These are phyloP conservation scores for Takifugu flavidus DNA, from an alignment of 2,113 vertebrate species.

Conservation along the genomic window DNA sequence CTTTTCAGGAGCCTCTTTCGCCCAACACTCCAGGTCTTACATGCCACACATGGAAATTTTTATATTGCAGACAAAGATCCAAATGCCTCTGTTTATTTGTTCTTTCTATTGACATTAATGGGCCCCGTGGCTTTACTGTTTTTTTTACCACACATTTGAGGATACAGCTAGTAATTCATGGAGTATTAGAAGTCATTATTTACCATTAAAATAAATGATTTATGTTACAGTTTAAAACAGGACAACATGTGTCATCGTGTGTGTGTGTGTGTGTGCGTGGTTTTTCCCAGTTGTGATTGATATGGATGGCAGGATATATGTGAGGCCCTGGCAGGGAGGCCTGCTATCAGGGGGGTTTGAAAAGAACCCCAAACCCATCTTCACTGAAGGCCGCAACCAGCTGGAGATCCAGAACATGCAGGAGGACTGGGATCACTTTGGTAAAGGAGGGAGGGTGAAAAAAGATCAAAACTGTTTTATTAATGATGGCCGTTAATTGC, in stretches of 20 bases:
- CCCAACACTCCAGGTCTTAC: conserved; percentile 81
- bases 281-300: conserved; percentile 82
- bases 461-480: neutral
- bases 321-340: conserved; percentile 91
- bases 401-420: conserved; percentile 95
- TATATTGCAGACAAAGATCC: too few relatives aligned
- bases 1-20: conserved; percentile 78
- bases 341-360: conserved; percentile 94
- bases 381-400: conserved; percentile 93
- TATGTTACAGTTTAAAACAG: too few relatives aligned
- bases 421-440: conserved; percentile 98
- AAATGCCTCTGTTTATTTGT: too few relatives aligned
- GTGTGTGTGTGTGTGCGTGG: neutral
- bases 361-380: conserved; percentile 98
- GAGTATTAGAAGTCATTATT: neutral
- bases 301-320: conserved; percentile 92
- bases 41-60: neutral
- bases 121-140: too few relatives aligned
- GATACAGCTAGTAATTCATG: too few relatives aligned
- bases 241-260: too few relatives aligned
- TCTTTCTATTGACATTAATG: too few relatives aligned
- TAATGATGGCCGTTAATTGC: too few relatives aligned
- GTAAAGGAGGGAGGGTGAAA: conserved; percentile 62
- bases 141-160: too few relatives aligned
- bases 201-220: neutral